phyloP scores from a whole-genome alignment of 2,113 vertebrate species.

The Trachemys scripta region DNA sequence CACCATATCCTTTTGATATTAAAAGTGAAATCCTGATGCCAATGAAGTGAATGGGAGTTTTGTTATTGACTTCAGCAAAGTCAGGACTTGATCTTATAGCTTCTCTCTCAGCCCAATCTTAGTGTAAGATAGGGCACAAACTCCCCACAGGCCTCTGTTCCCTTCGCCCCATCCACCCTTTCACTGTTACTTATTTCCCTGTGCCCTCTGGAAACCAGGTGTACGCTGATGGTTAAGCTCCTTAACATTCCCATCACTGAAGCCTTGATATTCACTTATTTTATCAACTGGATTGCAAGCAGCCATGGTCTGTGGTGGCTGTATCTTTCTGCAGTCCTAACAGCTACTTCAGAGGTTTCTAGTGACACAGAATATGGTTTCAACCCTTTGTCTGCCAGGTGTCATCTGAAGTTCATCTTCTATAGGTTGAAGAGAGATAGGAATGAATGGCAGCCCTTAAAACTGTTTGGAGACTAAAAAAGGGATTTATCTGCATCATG shows the following conservation, averaged over 20 bases:
- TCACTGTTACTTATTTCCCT: not conserved
- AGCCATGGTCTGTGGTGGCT: not conserved
- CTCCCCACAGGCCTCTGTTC: accelerated
- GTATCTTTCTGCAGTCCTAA: not conserved
- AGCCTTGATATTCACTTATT: not conserved
- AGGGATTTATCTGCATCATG: not conserved
- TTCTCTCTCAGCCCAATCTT: not conserved
- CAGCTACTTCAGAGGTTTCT: not conserved
- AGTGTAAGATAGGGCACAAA: not conserved
- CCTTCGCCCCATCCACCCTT: not conserved
- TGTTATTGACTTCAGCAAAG: not conserved
- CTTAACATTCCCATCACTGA: not conserved
- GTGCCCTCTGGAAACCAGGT: not conserved
- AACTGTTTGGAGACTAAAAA: not conserved
- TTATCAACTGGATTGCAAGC: not conserved
- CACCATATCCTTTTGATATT: accelerated
- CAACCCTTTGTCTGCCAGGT: not conserved
- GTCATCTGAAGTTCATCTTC: not conserved
- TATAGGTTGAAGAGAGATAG: not conserved
- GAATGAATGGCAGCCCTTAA: not conserved
- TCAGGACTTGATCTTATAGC: not conserved
- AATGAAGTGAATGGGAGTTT: not conserved
- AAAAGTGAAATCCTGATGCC: not conserved
- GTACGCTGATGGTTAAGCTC: not conserved
- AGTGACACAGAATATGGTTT: not conserved